Evolutionary conservation across 1,140 invertebrate genomes (phyloP), one percentile per base, ranked within the genome.

Genomic region (Brachionus manjavacas): DNA sequence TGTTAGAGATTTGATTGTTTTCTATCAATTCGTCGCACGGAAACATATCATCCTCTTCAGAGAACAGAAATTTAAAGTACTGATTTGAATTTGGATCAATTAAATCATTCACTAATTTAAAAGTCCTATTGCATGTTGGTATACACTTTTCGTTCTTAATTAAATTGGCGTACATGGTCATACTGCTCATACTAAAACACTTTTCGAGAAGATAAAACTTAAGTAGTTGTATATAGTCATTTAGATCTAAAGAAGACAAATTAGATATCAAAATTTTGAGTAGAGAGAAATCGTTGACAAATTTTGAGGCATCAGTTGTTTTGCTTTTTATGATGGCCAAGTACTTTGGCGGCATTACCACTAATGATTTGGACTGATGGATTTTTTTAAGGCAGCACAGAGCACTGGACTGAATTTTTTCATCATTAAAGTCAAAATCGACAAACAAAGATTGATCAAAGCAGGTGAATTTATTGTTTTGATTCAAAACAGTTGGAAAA

Each of bases 371-470:
- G 7, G 11, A 9, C 3, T 28, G 4, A 76, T 76, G 28, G 3
- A 76, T 49, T 25, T 14, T 35, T 76, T 76, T 46, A n/a, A 76
- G 20, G 11, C 8, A 49, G 4, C 28, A 8, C 2, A 76, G 6
- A 46, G 41, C 72, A 25, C 28, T 28, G 7, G 41, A 14, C 52
- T 76, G 72, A 76, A 76, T 46, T 4, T 76, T 23, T 9, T 76
- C 41, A 76, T 35, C 3, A 28, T 76, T 31, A 49, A 76, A 76
- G 12, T 76, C 16, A 25, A 76, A 76, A 49, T 76, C 72, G 11
- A 76, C 23, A 76, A 76, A 76, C 6, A 49, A 46, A 49, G 72
- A 31, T 76, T 76, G 8, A 4, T 46, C 39, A 76, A 52, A 76
- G 16, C n/a, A 43, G 11, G 41, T 23, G 16, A 23, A 76, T 25